phyloP scores from a whole-genome alignment of 2,888 invertebrate species.

The Hoplodrina blanda region DNA sequence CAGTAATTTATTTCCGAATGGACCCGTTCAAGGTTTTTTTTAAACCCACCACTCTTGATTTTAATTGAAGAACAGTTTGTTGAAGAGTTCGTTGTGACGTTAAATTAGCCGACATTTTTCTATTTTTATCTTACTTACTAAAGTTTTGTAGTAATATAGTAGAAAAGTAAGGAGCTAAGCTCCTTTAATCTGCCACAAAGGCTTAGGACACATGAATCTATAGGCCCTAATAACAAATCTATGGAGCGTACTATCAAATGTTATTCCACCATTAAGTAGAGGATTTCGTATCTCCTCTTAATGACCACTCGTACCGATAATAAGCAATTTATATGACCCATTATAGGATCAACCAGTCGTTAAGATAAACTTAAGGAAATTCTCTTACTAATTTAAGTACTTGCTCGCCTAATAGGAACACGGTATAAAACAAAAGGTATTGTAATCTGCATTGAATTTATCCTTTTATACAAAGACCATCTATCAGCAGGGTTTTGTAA shows the following conservation, averaged over 20 bases:
- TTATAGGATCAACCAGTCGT: slow-evolving; percentile 81
- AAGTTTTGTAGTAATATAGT: no score
- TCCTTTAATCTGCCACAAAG: neutral
- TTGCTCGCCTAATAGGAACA: slow-evolving; percentile 59
- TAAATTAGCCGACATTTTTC: slow-evolving; percentile 40
- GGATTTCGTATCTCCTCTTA: slow-evolving; percentile 73
- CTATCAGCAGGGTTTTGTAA: slow-evolving; percentile 77
- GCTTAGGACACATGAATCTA: slow-evolving; percentile 24
- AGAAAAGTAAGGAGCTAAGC: neutral
- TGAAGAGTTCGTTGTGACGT: slow-evolving; percentile 28
- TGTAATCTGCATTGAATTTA: slow-evolving; percentile 36
- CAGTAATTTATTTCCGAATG: slow-evolving; percentile 73
- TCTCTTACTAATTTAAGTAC: slow-evolving; percentile 71
- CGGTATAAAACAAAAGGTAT: slow-evolving; percentile 45
- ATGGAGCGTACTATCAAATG: slow-evolving; percentile 59
- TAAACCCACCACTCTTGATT: slow-evolving; percentile 62
- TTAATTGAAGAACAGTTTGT: slow-evolving; percentile 67
- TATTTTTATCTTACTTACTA: slow-evolving; percentile 10
- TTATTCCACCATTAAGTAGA: slow-evolving; percentile 61
- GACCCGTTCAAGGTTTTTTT: slow-evolving; percentile 68
- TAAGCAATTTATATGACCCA: slow-evolving; percentile 85
- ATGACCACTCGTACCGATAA: slow-evolving; percentile 76
- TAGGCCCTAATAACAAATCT: slow-evolving; percentile 37
- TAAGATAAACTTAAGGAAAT: slow-evolving; percentile 81
- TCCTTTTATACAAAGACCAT: slow-evolving; percentile 49